Evolutionary conservation across 2,888 invertebrate species (phyloP).

Genomic region (Dendrolimus houi): DNA sequence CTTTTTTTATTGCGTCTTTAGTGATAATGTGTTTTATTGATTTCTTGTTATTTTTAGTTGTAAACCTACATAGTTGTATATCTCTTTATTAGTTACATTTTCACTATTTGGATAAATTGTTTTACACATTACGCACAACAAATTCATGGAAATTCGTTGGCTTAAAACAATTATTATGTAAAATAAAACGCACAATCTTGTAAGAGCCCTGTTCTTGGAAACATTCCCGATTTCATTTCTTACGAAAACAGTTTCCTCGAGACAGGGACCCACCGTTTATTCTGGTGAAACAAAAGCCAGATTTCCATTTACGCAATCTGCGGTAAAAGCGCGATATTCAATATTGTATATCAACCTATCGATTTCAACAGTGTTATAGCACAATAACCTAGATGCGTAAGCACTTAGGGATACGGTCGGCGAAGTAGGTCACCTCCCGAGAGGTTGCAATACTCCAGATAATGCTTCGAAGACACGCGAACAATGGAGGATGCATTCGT

Average conservation of each 20-base stretch:
- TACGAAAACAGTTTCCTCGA: constrained; percentile 13
- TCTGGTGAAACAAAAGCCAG: constrained; percentile 30
- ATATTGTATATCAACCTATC: constrained; percentile 40
- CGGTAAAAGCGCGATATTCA: constrained; percentile 46
- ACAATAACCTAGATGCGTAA: constrained; percentile 63
- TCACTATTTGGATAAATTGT: too few species aligned
- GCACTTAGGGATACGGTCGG: constrained; percentile 56
- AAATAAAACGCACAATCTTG: too few species aligned
- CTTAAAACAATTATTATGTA: too few species aligned
- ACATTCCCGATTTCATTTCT: constrained; percentile 13
- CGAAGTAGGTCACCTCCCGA: constrained; percentile 59
- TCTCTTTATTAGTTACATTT: too few species aligned
- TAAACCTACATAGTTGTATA: too few species aligned
- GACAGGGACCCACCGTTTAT: constrained; percentile 26
- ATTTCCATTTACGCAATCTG: constrained; percentile 52
- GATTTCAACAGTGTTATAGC: constrained; percentile 43
- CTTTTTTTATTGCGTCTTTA: too few species aligned
- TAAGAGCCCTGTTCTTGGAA: not conserved
- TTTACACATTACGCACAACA: too few species aligned
- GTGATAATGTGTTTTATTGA: too few species aligned
- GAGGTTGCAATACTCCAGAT: constrained; percentile 42
- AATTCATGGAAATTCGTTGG: too few species aligned
- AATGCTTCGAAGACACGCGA: constrained; percentile 55
- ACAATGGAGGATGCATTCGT: constrained; percentile 37
- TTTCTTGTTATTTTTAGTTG: too few species aligned